Conservation (phyloP, 2,888 invertebrate genomes). For the Acholoe squamosa region DNA sequence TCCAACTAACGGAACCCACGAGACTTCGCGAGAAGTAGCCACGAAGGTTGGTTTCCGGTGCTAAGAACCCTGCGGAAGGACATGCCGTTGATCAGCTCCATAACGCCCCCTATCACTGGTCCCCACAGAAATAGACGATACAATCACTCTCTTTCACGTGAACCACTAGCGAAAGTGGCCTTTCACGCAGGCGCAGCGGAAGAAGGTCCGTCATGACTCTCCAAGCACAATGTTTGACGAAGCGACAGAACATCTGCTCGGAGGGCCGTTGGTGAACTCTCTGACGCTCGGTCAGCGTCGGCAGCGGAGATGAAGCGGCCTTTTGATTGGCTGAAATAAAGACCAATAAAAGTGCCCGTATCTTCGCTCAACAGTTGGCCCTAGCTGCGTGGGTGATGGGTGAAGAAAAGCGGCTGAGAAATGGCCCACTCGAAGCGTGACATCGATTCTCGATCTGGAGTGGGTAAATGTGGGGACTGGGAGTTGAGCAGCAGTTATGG, state of each 20-base stretch:
- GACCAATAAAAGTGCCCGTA: slow-evolving; percentile 46
- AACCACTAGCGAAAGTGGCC: neutral
- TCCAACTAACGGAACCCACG: no score
- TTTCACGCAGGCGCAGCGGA: no score
- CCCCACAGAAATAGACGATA: neutral
- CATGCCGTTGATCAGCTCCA: neutral
- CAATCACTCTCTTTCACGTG: neutral
- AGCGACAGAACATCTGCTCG: slow-evolving; percentile 52
- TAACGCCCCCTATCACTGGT: slow-evolving; percentile 46
- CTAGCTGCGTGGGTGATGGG: neutral
- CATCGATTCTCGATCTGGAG: slow-evolving; percentile 3
- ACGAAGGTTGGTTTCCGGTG: neutral
- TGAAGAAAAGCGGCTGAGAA: slow-evolving; percentile 10
- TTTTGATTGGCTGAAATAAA: slow-evolving; percentile 51
- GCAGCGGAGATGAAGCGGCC: slow-evolving; percentile 35
- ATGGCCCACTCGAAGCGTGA: neutral
- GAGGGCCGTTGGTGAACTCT: no score
- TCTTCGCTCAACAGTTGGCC: slow-evolving; percentile 24
- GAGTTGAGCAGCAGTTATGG: no score
- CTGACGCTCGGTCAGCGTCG: slow-evolving; percentile 29
- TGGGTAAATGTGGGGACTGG: neutral
- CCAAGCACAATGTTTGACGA: slow-evolving; percentile 31
- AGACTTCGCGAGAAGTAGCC: no score
- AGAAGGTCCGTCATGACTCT: neutral
- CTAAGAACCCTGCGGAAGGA: neutral